phyloP scores from a whole-genome alignment of 2,888 invertebrate species.

The Lochmaea capreae region DNA sequence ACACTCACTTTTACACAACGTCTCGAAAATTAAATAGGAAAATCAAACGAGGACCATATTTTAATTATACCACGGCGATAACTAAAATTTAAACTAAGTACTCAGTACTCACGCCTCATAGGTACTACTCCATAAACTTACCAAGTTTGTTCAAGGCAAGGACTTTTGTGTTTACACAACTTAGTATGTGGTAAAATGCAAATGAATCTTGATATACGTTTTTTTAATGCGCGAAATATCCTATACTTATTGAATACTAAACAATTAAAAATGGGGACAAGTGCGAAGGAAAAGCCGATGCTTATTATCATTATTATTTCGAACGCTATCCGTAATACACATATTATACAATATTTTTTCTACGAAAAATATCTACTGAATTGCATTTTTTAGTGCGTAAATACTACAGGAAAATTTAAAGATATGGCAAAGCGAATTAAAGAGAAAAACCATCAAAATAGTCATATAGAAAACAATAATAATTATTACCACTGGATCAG shows the following conservation, averaged over 20 bases:
- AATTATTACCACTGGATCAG: too few species aligned
- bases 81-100: background rate
- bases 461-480: too few species aligned
- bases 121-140: conserved; percentile 11
- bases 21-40: too few species aligned
- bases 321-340: background rate
- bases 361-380: too few species aligned
- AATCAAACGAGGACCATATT: background rate
- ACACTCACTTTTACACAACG: background rate
- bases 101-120: background rate
- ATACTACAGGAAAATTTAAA: too few species aligned
- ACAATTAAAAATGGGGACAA: conserved; percentile 18
- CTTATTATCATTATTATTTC: background rate
- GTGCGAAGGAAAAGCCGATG: conserved; percentile 9
- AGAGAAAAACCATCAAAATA: too few species aligned
- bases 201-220: conserved; percentile 27
- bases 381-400: too few species aligned
- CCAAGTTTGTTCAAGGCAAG: conserved; percentile 31
- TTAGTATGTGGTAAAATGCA: conserved; percentile 21
- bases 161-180: conserved; percentile 29
- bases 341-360: too few species aligned
- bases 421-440: too few species aligned
- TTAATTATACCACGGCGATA: background rate
- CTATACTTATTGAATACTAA: conserved; percentile 22
- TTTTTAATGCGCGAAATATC: conserved; percentile 27